Conservation (phyloP, 2,797 vertebrate species). For the Lacerta agilis region DNA sequence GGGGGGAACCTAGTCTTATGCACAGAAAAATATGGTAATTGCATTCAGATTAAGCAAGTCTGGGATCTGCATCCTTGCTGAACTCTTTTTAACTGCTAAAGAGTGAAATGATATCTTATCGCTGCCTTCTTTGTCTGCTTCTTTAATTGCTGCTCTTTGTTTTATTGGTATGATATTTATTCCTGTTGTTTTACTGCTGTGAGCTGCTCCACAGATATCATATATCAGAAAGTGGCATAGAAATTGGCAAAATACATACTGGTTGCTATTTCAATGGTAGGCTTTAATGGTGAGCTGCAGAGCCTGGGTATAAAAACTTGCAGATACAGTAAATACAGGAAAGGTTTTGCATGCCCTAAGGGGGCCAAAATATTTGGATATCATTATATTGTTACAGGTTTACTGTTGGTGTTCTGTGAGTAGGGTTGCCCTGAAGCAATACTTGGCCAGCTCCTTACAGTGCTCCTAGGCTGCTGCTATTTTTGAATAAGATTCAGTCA, state of each 20-base stretch:
- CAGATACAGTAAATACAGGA: neutral
- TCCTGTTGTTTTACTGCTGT: neutral
- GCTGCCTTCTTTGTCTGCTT: neutral
- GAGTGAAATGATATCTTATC: neutral
- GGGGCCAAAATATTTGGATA: neutral
- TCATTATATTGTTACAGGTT: neutral
- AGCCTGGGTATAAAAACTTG: neutral
- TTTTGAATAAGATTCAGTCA: too few relatives aligned
- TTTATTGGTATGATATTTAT: neutral
- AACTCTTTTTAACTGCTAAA: neutral
- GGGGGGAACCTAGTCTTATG: too few relatives aligned
- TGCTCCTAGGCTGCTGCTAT: too few relatives aligned
- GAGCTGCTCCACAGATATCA: neutral
- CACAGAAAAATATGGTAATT: neutral
- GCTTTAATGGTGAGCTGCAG: neutral
- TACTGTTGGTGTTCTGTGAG: too few relatives aligned
- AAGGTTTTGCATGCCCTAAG: neutral
- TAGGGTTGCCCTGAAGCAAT: too few relatives aligned
- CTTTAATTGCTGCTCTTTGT: neutral
- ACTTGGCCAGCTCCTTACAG: too few relatives aligned
- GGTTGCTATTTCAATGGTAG: neutral
- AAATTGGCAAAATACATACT: neutral
- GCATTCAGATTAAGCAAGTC: neutral
- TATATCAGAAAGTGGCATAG: neutral
- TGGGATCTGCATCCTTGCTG: neutral